Conservation (phyloP, 1,140 invertebrate species). For the Anthonomus grandis region DNA sequence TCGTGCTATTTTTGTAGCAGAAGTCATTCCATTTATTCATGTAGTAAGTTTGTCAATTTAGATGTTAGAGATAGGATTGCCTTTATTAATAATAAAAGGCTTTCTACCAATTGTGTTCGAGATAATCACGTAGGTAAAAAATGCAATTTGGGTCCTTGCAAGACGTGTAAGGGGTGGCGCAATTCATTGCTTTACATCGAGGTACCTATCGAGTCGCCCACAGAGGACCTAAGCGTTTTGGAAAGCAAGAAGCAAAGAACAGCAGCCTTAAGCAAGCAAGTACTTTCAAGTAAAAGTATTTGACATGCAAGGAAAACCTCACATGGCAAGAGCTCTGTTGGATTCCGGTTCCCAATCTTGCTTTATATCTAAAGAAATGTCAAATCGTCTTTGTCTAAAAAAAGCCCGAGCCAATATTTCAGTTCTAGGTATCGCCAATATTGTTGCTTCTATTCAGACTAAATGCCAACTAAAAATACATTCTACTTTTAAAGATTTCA, state of each 20-base stretch:
- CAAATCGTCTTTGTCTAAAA: background rate
- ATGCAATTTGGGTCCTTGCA: too few relatives aligned
- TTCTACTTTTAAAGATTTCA: too few relatives aligned
- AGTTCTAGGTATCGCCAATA: background rate
- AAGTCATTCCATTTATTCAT: too few relatives aligned
- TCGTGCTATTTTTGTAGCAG: background rate
- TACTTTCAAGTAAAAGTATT: background rate
- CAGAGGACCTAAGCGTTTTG: background rate
- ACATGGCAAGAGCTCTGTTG: background rate
- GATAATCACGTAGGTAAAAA: too few relatives aligned
- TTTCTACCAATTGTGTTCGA: too few relatives aligned
- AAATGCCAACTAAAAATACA: too few relatives aligned
- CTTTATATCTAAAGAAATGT: background rate
- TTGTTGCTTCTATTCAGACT: background rate
- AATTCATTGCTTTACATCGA: too few relatives aligned
- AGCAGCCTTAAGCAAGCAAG: background rate
- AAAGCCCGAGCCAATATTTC: background rate
- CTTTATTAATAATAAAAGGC: too few relatives aligned
- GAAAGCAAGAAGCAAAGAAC: background rate
- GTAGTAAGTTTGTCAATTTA: too few relatives aligned
- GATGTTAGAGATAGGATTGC: too few relatives aligned
- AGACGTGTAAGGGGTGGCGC: too few relatives aligned
- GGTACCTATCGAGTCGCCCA: background rate
- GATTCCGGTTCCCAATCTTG: slow-evolving; percentile 1
- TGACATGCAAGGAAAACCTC: background rate